Conservation (phyloP, 2,888 invertebrate species). For the Cheilosia impressa region DNA sequence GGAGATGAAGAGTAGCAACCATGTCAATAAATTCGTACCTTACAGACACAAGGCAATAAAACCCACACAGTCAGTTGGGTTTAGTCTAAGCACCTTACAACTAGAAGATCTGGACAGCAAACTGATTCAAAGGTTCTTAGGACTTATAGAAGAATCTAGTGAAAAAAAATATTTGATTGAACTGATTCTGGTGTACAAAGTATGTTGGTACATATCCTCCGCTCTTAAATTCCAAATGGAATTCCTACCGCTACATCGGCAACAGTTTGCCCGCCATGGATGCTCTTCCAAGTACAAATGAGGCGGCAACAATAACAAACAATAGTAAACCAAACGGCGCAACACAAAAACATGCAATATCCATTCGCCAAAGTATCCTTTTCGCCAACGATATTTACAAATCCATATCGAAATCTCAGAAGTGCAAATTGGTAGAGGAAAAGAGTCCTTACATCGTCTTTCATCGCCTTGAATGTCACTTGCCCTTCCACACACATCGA, state of each 20-base stretch:
- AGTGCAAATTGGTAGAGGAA: conserved; percentile 68
- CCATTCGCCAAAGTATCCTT: conserved; percentile 50
- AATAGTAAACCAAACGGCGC: background rate
- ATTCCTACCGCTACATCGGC: conserved; percentile 15
- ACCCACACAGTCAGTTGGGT: no score
- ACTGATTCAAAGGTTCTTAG: no score
- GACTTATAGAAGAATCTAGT: background rate
- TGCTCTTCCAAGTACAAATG: conserved; percentile 10
- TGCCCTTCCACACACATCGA: background rate
- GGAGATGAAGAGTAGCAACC: no score
- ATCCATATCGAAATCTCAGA: conserved; percentile 71
- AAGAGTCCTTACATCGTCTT: conserved; percentile 49
- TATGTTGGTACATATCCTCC: background rate
- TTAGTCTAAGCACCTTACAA: no score
- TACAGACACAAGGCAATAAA: no score
- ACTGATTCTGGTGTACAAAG: background rate
- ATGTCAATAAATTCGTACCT: no score
- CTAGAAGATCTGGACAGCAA: no score
- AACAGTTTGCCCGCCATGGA: conserved; percentile 41
- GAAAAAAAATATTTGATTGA: background rate
- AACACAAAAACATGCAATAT: conserved; percentile 25
- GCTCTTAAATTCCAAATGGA: conserved; percentile 32
- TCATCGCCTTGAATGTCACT: conserved; percentile 53
- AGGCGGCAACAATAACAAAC: conserved; percentile 13
- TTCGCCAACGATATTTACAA: conserved; percentile 69